Base-by-base conservation (phyloP, 2,888 invertebrate species). In the Eutolmus rufibarbis region DNA sequence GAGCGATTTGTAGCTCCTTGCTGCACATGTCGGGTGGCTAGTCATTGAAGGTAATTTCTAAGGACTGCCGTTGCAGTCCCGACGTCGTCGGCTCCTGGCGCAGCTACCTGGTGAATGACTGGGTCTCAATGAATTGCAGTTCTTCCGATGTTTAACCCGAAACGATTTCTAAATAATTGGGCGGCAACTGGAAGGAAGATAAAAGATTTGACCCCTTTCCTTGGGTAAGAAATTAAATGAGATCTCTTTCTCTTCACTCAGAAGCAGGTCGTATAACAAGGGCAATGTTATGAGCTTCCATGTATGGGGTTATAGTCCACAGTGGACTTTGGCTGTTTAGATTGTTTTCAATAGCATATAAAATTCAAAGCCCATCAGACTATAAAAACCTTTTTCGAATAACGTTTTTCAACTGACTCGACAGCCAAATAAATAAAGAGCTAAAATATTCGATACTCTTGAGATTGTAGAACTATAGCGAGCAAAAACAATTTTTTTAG, bases 101-200 rank as follows among this genome's bases (percentile, higher is more conserved):
- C 51, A 51, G n/a, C 51, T 51, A 51, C n/a, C 51, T 51, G n/a
- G n/a, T 51, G 51, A 51, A 51, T 51, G 51, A 51, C 51, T 19
- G n/a, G n/a, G 16, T 77, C 40, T 77, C 8, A 40, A 37, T n/a
- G 77, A 19, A 37, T 77, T 77, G 34, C 28, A 77, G 37, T 16
- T 77, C 40, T 77, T 77, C 77, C 77, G 37, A 77, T 77, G 77
- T 77, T 77, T 77, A 77, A 77, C 19, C 77, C 16, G 40, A 77
- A 77, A 77, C 37, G 77, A 0, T 34, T 40, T 77, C 40, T 51
- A 51, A 77, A 40, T 77, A 77, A 77, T 16, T 77, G 40, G 77
- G 77, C 12, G 37, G 14, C 34, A 37, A 16, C 16, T 37, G 28
- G 19, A 51, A 51, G n/a, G n/a, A 51, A 51, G 8, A 51, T 51